A percentile compares a stretch with the other conserved stretches of the same genome.
phyloP scores from a whole-genome alignment of 2,797 vertebrate species.

The Danio choprae region DNA sequence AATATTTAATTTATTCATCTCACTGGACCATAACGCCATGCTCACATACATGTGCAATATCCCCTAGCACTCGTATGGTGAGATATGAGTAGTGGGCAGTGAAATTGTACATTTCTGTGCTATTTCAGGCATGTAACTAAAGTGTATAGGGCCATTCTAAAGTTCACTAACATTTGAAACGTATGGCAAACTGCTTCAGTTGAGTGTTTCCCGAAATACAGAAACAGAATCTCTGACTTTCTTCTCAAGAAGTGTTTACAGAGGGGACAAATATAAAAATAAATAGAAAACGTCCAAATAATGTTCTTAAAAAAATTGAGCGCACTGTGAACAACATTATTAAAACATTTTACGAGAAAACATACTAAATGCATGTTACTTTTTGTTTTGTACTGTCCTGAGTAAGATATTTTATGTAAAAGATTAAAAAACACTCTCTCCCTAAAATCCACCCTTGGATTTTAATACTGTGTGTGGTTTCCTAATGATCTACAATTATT shows the following conservation, averaged over 20 bases:
- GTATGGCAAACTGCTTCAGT: constrained; percentile 15
- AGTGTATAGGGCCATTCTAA: not conserved
- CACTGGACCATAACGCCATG: constrained; percentile 52
- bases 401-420: no score
- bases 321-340: no score
- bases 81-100: constrained; percentile 1
- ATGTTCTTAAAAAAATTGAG: no score
- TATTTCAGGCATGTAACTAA: constrained; percentile 8
- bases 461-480: no score
- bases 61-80: not conserved
- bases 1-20: constrained; percentile 69
- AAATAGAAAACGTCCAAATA: no score
- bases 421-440: no score
- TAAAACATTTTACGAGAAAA: no score
- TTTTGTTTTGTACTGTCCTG: no score
- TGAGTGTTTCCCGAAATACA: constrained; percentile 44
- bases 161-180: constrained; percentile 25
- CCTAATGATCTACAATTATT: no score
- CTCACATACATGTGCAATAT: constrained; percentile 49
- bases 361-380: no score
- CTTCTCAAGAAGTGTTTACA: constrained; percentile 17
- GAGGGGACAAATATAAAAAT: not conserved
- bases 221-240: constrained; percentile 15
- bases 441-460: no score
- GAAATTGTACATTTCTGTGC: constrained; percentile 5